phyloP scores from a whole-genome alignment of 2,113 vertebrate species.

The Rhipidura dahli region DNA sequence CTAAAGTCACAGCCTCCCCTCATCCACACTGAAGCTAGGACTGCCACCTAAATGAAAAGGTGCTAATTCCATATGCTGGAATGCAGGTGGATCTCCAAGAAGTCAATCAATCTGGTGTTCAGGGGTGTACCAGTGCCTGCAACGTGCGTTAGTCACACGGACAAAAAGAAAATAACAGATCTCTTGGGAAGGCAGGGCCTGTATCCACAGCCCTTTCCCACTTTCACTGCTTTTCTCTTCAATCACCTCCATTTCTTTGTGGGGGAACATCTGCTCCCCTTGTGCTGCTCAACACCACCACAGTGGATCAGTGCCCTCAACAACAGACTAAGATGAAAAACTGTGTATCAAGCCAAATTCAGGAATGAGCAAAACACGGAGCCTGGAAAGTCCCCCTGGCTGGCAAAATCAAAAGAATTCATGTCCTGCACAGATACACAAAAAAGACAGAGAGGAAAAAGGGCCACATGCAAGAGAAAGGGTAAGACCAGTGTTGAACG shows the following conservation, averaged over 20 bases:
- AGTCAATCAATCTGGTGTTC: background rate
- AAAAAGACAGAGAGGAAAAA: background rate
- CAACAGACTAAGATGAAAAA: background rate
- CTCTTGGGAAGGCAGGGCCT: background rate
- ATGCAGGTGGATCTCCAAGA: background rate
- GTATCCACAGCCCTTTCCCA: background rate
- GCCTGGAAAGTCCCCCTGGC: background rate
- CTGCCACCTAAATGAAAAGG: background rate
- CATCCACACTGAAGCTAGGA: background rate
- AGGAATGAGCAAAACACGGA: background rate
- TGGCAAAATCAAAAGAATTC: background rate
- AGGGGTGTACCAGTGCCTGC: background rate
- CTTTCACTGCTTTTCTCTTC: background rate
- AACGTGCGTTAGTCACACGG: rapidly evolving
- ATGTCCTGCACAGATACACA: background rate
- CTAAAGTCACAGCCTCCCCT: background rate
- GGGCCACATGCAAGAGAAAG: background rate
- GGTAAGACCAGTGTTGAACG: background rate
- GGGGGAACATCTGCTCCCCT: background rate
- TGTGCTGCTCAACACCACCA: background rate
- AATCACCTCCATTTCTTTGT: rapidly evolving
- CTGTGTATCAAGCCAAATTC: background rate
- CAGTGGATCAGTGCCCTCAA: background rate
- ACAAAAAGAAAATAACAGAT: background rate
- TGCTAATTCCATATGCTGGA: background rate